Base-by-base conservation (phyloP, 2,888 invertebrate species). In the Odontocerum albicorne region DNA sequence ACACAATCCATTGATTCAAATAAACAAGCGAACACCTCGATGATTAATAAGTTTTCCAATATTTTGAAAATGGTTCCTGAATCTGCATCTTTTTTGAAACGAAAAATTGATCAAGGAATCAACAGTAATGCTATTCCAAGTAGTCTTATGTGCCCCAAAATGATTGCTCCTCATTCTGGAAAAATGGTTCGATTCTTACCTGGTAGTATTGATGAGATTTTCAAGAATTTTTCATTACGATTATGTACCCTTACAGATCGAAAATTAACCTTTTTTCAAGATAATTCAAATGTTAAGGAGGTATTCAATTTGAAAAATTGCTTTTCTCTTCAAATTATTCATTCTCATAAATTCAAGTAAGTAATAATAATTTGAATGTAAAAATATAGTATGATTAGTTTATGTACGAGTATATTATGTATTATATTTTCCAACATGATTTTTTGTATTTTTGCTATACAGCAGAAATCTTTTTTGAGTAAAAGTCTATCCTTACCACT, bases 211-310 rank as follows among this genome's bases (percentile, higher is more conserved):
- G 87, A 87, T 63, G 86, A 87, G 61, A 73, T 87, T 51, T 83
- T 90, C 46, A 89, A 88, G 60, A 90, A 91, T 67, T 83, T 88
- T 65, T 86, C 87, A 59, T 80, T 80, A n/a, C 78, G 88, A 35
- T 86, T 85, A 71, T 88, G 87, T 66, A 81, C 87, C 33, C 69
- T 92, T 17, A 82, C 85, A 3, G 87, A 88, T 62, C 83, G 86
- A 38, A 86, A 86, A 66, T 73, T 92, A 20, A 80, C 84, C 61
- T 88, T 90, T 66, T 89, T 86, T 64, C 74, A 84, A 3, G 91
- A 92, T 66, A 85, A 86, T 62, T 83, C 71, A 80, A 74, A 81
- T 31, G 67, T 85, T 16, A 88, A 88, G 66, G 90, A 92, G 70
- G 74, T 82, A 16, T 84, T 90, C 66, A 74, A 82, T 3, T 72